A percentile compares a stretch with the other conserved stretches of the same genome.
phyloP scores from a whole-genome alignment of 2,113 vertebrate species.

The Pomatorhinus ruficollis region DNA sequence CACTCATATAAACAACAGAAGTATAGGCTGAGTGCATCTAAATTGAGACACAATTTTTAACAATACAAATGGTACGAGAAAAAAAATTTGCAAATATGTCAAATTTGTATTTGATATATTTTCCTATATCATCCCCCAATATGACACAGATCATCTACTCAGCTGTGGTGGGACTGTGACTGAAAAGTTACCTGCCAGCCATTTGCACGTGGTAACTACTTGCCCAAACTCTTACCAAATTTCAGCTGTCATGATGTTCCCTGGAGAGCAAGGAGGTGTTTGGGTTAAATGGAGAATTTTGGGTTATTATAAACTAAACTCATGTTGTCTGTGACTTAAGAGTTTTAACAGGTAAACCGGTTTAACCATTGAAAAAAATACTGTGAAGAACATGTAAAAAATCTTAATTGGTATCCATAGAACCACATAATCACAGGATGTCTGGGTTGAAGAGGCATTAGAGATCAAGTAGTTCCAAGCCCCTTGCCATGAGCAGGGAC shows the following conservation, averaged over 20 bases:
- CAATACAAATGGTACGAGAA: background rate
- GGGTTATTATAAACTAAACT: background rate
- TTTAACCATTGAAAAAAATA: background rate
- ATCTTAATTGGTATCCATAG: background rate
- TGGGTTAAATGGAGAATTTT: background rate
- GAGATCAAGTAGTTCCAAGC: background rate
- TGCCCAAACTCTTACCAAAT: background rate
- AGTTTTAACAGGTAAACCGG: background rate
- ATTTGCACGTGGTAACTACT: background rate
- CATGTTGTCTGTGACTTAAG: background rate
- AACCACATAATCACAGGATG: background rate
- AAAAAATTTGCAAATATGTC: background rate
- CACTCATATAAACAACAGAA: background rate
- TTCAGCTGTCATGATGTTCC: background rate
- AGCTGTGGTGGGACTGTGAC: background rate
- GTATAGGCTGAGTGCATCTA: background rate
- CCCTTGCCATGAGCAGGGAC: background rate
- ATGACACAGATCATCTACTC: background rate
- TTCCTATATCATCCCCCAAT: background rate
- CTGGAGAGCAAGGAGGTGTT: background rate
- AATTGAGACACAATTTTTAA: background rate
- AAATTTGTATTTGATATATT: background rate
- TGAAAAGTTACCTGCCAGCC: background rate
- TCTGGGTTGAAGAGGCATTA: background rate
- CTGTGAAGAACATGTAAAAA: background rate